Base-by-base conservation (phyloP, 2,888 invertebrate genomes). In the Leucophora obtusa region DNA sequence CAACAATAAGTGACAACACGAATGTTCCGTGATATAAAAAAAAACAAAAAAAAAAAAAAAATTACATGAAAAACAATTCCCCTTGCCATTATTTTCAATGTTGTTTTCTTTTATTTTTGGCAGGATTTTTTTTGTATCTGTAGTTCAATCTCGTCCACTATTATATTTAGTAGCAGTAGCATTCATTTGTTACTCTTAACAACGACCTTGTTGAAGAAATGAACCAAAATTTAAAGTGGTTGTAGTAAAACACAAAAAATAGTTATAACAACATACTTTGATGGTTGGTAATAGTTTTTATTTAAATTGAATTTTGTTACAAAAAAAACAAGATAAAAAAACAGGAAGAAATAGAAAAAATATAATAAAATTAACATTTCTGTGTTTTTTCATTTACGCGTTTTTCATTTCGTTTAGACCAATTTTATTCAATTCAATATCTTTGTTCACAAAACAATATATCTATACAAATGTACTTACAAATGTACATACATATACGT, bases 321-420 rank as follows among this genome's bases (percentile, higher is more conserved):
- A 2, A 47, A 15, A n/a, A 47, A 47, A 47, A 47, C n/a, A 66
- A 66, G n/a, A n/a, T n/a, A 66, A 66, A 43, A 66, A 6, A 28
- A 21, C 21, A 3, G 21, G 4, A 21, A 3, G 21, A 21, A 28
- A 28, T 6, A 28, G 1, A 28, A 28, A 28, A 28, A 28, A 28
- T 6, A 28, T 6, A 4, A 54, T 43, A 24, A 56, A 66, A 66
- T 66, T 66, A 66, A 56, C 66, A 56, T 54, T 66, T 66, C 54
- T 66, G 28, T 28, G 54, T 43, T 56, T 56, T 33, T 28, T 28
- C 28, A 66, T 56, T 66, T 54, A 54, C 43, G 54, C 54, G 24
- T 38, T 56, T 47, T 66, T 35, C 50, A 63, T 63, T 63, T 17
- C 24, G 14, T 11, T 24, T 50, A 63, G 15, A 60, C 6, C 24